Base-by-base conservation (phyloP, 2,113 vertebrate species). In the Tenrec ecaudatus region DNA sequence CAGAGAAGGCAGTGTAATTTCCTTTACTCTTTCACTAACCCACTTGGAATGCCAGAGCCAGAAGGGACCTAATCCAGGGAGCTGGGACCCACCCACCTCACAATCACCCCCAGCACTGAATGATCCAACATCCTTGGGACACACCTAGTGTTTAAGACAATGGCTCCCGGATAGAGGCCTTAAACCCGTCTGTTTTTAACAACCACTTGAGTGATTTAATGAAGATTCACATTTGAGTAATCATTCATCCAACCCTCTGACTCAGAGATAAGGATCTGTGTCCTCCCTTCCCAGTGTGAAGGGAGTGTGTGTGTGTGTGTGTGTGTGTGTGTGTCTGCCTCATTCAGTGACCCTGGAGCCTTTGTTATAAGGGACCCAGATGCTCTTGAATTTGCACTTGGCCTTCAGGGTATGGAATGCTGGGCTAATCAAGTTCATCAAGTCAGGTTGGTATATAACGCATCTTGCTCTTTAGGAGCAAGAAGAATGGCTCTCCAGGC, bases 261-360 rank as follows among this genome's bases (percentile, higher is more conserved):
- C 31, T 90, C 31, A 12, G 60, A 33, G 19, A 64, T n/a, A 38
- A 76, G 19, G 31, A 12, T 23, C 53, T 40, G 33, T 75, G 62
- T 2, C 15, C n/a, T 40, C n/a, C 38, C n/a, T 15, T 6, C 5
- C n/a, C 9, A 3, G 4, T 19, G 4, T 1, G 8, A 53, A 14
- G 47, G 40, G 40, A 4, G 40, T 40, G 40, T 40, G 40, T 40
- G 40, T 40, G 40, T 40, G 40, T 40, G 40, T 40, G 47, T 53
- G 47, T 53, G 47, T 53, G 47, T 53, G 47, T 53, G 47, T 53
- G 47, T 10, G 9, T 20, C 62, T 0, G 33, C n/a, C 73, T 78
- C 69, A 84, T 60, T 38, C 17, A n/a, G 1, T 20, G 7, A 31
- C 10, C 2, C 58, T 25, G 7, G 4, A 29, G 40, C 9, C 14